Percentiles rank a stretch among this genome's conserved stretches.
phyloP scores from a whole-genome alignment of 2,888 invertebrate species.

The Spisula subtruncata region DNA sequence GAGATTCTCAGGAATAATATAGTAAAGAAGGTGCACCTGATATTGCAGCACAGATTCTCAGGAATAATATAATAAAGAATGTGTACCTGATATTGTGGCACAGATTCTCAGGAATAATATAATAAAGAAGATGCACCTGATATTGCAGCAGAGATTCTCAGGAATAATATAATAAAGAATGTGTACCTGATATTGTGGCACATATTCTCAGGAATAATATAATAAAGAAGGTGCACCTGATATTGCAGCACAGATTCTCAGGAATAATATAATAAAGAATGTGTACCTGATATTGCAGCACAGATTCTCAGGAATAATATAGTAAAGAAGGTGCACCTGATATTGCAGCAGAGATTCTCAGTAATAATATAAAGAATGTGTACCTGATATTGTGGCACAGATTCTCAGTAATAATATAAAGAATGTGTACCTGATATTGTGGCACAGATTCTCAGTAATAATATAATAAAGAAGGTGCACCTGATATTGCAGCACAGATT shows the following conservation, averaged over 20 bases:
- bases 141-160: too few relatives aligned
- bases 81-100: too few relatives aligned
- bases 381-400: too few relatives aligned
- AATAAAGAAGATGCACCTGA: constrained; percentile 56
- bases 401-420: constrained; percentile 58
- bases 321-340: constrained; percentile 56
- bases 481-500: too few relatives aligned
- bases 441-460: constrained; percentile 58
- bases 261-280: constrained; percentile 58
- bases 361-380: constrained; percentile 55
- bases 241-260: too few relatives aligned
- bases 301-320: constrained; percentile 57
- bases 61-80: constrained; percentile 58
- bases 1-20: constrained; percentile 57
- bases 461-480: constrained; percentile 56
- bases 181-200: too few relatives aligned
- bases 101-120: constrained; percentile 57
- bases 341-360: too few relatives aligned
- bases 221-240: constrained; percentile 57
- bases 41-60: too few relatives aligned
- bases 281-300: too few relatives aligned
- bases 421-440: too few relatives aligned
- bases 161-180: constrained; percentile 58
- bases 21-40: constrained; percentile 56
- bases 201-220: constrained; percentile 60